phyloP scores from a whole-genome alignment of 2,888 invertebrate genomes.

The Kryphioiulus occultus region DNA sequence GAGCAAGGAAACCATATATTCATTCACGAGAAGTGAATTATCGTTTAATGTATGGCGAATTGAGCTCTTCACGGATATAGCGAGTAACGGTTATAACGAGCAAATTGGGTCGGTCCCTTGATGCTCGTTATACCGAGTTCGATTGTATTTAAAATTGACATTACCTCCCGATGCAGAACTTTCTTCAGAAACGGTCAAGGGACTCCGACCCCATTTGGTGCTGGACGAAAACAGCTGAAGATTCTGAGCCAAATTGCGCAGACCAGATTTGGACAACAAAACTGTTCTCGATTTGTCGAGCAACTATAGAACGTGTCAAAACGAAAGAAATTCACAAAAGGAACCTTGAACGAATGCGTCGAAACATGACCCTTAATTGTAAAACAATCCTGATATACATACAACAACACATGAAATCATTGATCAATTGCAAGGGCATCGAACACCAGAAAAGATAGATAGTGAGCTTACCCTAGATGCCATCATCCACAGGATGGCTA shows the following conservation, averaged over 20 bases:
- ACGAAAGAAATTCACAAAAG: background rate
- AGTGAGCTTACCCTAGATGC: background rate
- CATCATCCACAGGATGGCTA: constrained; percentile 24
- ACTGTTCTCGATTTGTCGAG: constrained; percentile 47
- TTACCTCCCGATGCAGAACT: background rate
- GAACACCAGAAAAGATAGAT: background rate
- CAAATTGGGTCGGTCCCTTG: too few species aligned
- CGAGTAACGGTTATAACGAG: too few species aligned
- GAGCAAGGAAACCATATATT: too few species aligned
- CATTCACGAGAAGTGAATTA: too few species aligned
- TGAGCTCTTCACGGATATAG: too few species aligned
- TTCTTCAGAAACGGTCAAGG: background rate
- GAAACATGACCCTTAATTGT: background rate
- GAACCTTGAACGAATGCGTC: background rate
- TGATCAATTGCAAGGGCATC: background rate
- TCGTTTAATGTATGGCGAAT: too few species aligned
- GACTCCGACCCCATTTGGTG: constrained; percentile 42
- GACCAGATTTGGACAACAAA: constrained; percentile 47
- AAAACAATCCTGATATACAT: background rate
- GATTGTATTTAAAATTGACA: background rate
- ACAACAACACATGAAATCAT: background rate
- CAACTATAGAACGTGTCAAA: constrained; percentile 44
- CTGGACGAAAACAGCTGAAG: constrained; percentile 51
- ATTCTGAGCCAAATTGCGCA: constrained; percentile 44
- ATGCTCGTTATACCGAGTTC: too few species aligned